A percentile compares a stretch with the other conserved stretches of the same genome.
phyloP scores from a whole-genome alignment of 2,888 invertebrate genomes.

The Phalera bucephala region DNA sequence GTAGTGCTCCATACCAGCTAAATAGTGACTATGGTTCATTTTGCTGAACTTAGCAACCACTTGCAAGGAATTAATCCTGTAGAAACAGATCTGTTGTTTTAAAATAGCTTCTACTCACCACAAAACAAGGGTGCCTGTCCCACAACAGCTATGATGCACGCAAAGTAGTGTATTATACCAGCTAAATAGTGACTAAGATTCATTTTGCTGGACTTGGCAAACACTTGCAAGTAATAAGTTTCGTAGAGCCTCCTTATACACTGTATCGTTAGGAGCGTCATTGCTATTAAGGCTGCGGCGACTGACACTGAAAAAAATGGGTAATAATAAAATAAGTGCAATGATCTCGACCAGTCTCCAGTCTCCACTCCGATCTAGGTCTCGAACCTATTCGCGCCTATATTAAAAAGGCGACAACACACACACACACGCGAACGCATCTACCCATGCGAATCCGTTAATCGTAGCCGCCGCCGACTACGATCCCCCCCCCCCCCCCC shows the following conservation, averaged over 20 bases:
- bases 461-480: no score
- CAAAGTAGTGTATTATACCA: slow-evolving; percentile 91
- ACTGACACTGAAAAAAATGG: slow-evolving; percentile 77
- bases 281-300: slow-evolving; percentile 83
- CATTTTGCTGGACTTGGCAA: slow-evolving; percentile 89
- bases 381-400: no score
- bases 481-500: no score
- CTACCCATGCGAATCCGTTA: no score
- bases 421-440: no score
- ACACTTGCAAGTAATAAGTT: slow-evolving; percentile 90
- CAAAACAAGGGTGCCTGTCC: slow-evolving; percentile 88
- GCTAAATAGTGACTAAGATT: slow-evolving; percentile 90
- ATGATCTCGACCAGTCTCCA: no score
- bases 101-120: slow-evolving; percentile 49
- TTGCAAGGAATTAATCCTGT: slow-evolving; percentile 91
- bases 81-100: no score
- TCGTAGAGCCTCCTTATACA: slow-evolving; percentile 91
- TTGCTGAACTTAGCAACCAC: slow-evolving; percentile 89
- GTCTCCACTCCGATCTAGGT: no score
- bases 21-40: slow-evolving; percentile 91
- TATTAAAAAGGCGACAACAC: no score
- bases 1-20: slow-evolving; percentile 91
- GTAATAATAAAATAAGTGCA: slow-evolving; percentile 13
- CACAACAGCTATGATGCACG: slow-evolving; percentile 84
- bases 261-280: slow-evolving; percentile 86